These are phyloP conservation scores for Daktulosphaira vitifoliae DNA, from an alignment of 1,140 invertebrate genomes.

Conservation along the genomic window DNA sequence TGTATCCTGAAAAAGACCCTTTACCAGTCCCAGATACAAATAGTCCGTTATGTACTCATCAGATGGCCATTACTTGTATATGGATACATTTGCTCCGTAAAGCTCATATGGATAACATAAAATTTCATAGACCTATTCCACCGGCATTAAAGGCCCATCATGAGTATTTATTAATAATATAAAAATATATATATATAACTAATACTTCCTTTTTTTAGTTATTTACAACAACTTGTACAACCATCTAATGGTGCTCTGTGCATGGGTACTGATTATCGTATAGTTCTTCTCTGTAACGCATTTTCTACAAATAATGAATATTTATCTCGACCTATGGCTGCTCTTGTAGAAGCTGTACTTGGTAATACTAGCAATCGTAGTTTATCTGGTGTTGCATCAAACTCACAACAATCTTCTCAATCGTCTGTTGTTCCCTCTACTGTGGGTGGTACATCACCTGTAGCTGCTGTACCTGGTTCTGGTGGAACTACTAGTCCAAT, in stretches of 20 bases:
- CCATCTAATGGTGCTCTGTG: constrained; percentile 54
- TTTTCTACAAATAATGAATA: constrained; percentile 84
- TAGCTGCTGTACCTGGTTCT: constrained; percentile 42
- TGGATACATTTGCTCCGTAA: constrained; percentile 95
- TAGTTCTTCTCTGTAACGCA: constrained; percentile 87
- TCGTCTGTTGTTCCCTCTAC: constrained; percentile 47
- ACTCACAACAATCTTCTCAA: constrained; percentile 45
- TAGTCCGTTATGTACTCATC: constrained; percentile 76
- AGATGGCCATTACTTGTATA: constrained; percentile 89
- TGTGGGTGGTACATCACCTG: constrained; percentile 44
- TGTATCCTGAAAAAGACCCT: constrained; percentile 86
- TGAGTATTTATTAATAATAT: constrained; percentile 50
- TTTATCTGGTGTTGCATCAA: constrained; percentile 18
- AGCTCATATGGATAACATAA: constrained; percentile 71
- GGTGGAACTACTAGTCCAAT: constrained; percentile 27
- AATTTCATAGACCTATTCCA: constrained; percentile 40
- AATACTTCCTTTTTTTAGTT: constrained; percentile 43
- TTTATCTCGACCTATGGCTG: constrained; percentile 75
- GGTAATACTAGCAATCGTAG: constrained; percentile 44
- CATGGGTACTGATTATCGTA: constrained; percentile 75
- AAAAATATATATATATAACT: background rate
- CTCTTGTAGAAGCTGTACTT: constrained; percentile 78
- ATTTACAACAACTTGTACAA: constrained; percentile 68
- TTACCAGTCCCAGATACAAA: constrained; percentile 81
- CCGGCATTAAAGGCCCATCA: constrained; percentile 56